A percentile compares a stretch with the other conserved stretches of the same genome.
phyloP scores from a whole-genome alignment of 2,797 vertebrate species.

The Sebastes oblongus region DNA sequence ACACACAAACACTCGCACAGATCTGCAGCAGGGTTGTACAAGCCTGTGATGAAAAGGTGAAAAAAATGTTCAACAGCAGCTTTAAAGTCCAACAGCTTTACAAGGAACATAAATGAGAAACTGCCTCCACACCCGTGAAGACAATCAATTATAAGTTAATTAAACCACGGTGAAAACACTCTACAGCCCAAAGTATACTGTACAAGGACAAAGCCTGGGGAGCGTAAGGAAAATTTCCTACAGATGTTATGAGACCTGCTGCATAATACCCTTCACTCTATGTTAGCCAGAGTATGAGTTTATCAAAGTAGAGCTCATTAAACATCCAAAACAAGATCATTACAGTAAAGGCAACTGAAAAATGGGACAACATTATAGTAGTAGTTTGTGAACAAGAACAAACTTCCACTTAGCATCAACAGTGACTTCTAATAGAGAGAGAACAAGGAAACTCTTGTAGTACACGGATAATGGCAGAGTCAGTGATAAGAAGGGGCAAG shows the following conservation, averaged over 20 bases:
- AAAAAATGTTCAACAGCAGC: conserved; percentile 14
- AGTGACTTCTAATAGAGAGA: conserved; percentile 11
- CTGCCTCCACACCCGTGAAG: background rate
- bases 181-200: background rate
- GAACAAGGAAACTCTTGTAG: background rate
- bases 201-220: background rate
- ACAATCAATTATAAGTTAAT: conserved; percentile 44
- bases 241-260: background rate
- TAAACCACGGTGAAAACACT: conserved; percentile 17
- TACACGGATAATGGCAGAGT: background rate
- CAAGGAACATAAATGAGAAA: conserved; percentile 47
- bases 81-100: conserved; percentile 29
- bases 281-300: background rate
- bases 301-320: background rate
- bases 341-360: background rate
- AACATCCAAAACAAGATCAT: conserved; percentile 5
- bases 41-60: conserved; percentile 32
- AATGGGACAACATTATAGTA: background rate
- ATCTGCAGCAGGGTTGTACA: background rate
- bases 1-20: conserved; percentile 17
- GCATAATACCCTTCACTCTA: background rate
- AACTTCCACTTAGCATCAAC: background rate
- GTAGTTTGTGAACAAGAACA: conserved; percentile 5
- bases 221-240: background rate
- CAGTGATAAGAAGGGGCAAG: background rate